A percentile compares a stretch with the other conserved stretches of the same genome.
phyloP scores from a whole-genome alignment of 2,113 vertebrate genomes.

The Perca schrenkii region DNA sequence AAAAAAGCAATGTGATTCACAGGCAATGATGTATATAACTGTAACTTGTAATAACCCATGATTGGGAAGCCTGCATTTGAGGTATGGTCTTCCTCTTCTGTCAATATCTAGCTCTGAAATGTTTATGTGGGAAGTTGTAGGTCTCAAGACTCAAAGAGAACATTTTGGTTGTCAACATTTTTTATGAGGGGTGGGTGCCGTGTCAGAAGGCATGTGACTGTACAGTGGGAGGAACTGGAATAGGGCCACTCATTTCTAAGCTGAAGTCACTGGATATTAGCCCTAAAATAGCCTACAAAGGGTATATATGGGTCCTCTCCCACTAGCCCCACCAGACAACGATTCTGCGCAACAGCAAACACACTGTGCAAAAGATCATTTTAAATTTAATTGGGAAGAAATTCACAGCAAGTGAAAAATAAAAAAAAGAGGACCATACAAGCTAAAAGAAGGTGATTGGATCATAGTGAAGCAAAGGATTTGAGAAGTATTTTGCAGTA shows the following conservation, averaged over 20 bases:
- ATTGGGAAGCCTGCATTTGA: neutral
- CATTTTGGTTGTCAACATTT: conserved; percentile 70
- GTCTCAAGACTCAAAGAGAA: conserved; percentile 37
- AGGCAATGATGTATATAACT: neutral
- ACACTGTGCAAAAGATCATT: neutral
- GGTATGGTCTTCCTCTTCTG: neutral
- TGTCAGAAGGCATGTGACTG: conserved; percentile 71
- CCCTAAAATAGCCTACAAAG: conserved; percentile 84
- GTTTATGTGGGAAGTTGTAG: conserved; percentile 41
- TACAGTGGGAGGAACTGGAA: conserved; percentile 57
- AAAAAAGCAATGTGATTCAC: conserved; percentile 20
- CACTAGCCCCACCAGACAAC: conserved; percentile 43
- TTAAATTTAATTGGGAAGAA: conserved; percentile 13
- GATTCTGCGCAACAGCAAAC: conserved; percentile 29
- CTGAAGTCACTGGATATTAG: conserved; percentile 81
- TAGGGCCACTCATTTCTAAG: conserved; percentile 69
- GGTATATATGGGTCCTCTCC: conserved; percentile 78
- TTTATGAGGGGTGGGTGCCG: conserved; percentile 60
- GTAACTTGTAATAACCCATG: neutral
- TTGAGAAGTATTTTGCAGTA: conserved; percentile 29
- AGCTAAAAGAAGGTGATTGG: conserved; percentile 13
- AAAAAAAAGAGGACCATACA: conserved; percentile 11
- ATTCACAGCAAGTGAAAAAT: neutral
- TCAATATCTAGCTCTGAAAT: neutral
- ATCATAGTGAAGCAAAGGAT: conserved; percentile 32